Conservation (phyloP, 2,113 vertebrate genomes). For the Xenus cinereus region DNA sequence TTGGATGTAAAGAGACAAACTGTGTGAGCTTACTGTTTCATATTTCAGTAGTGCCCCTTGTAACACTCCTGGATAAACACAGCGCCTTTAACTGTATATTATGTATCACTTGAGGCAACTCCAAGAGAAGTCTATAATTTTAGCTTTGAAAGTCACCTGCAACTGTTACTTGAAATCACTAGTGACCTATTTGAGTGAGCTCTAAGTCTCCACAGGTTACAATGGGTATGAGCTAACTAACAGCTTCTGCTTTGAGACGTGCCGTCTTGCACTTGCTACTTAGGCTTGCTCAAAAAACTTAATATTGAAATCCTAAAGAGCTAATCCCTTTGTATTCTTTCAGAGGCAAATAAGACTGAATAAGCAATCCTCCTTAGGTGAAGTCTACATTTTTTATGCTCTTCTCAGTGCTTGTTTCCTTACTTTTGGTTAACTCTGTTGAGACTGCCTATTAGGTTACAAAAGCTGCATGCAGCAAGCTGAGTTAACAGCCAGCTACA, state of each 20-base stretch:
- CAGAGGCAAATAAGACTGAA: not conserved
- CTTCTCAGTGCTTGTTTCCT: not conserved
- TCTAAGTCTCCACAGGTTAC: not conserved
- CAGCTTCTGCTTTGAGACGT: not conserved
- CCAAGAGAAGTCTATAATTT: not conserved
- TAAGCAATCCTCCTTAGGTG: not conserved
- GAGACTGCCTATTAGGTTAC: not conserved
- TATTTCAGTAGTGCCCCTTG: not conserved
- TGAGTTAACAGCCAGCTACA: not conserved
- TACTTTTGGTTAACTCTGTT: not conserved
- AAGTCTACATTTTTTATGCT: not conserved
- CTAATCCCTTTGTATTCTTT: not conserved
- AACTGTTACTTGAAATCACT: not conserved
- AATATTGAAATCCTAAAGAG: not conserved
- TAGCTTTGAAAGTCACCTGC: not conserved
- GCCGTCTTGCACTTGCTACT: not conserved
- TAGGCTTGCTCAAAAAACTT: not conserved
- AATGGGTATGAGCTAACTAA: fast-evolving
- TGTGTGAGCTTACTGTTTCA: not conserved
- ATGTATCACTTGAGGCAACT: not conserved
- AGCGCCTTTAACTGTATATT: not conserved
- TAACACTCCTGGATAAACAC: not conserved
- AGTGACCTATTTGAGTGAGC: not conserved
- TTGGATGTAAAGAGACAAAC: not conserved
- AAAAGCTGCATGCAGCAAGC: not conserved